A percentile compares a stretch with the other conserved stretches of the same genome.
These are phyloP conservation scores for Drosophila pseudoananassae DNA, from an alignment of 1,140 invertebrate species.

Conservation along the genomic window DNA sequence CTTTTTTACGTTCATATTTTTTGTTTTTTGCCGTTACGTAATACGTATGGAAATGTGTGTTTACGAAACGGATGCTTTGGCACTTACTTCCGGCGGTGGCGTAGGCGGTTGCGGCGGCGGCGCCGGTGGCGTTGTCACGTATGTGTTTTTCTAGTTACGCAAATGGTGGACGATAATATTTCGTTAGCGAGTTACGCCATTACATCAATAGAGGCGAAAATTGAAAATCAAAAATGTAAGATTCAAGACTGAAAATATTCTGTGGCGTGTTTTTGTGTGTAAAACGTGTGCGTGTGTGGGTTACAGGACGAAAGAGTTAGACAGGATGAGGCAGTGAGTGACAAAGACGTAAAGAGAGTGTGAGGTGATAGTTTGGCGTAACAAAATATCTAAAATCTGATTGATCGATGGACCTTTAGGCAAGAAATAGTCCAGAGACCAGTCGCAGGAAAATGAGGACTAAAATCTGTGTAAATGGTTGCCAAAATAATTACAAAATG, in stretches of 20 bases:
- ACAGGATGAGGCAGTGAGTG: conserved; percentile 38
- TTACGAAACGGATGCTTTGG: conserved; percentile 52
- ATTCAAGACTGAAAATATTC: conserved; percentile 31
- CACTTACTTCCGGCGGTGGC: conserved; percentile 80
- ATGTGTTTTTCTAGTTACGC: conserved; percentile 79
- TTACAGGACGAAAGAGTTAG: conserved; percentile 39
- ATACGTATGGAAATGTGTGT: conserved; percentile 41
- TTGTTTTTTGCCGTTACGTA: conserved; percentile 15
- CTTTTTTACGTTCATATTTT: conserved; percentile 8
- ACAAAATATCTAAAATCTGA: conserved; percentile 2
- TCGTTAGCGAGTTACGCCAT: conserved; percentile 28
- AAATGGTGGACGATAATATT: conserved; percentile 37
- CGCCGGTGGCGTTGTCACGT: conserved; percentile 74
- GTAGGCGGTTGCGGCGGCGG: conserved; percentile 70
- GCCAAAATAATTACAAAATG: conserved; percentile 18
- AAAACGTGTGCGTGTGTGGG: conserved; percentile 48
- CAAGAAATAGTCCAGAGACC: conserved; percentile 14
- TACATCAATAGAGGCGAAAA: conserved; percentile 43
- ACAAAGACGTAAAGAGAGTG: conserved; percentile 17
- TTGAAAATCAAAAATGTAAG: conserved; percentile 52
- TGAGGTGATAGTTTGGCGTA: conserved; percentile 13
- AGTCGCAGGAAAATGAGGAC: background rate
- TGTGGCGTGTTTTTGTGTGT: conserved; percentile 30
- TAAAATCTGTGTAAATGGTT: conserved; percentile 15
- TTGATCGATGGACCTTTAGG: conserved; percentile 18